These are phyloP conservation scores for Aphelenchoides fujianensis DNA, from an alignment of 1,140 invertebrate species.

Conservation along the genomic window DNA sequence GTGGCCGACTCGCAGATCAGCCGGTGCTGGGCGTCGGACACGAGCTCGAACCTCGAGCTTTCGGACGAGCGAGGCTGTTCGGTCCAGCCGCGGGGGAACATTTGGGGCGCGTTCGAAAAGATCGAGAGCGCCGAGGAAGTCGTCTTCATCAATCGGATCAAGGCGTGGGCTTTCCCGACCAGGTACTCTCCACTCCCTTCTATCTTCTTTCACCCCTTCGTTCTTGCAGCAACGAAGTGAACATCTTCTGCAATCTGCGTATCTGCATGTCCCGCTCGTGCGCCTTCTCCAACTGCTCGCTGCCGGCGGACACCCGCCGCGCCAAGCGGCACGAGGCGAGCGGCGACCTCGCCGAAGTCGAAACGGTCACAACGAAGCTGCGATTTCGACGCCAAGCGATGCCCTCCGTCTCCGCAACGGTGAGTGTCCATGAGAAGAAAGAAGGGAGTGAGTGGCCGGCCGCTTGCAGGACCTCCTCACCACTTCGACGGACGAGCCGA, in stretches of 20 bases:
- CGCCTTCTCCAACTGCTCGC: slow-evolving; percentile 44
- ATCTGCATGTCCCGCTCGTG: slow-evolving; percentile 42
- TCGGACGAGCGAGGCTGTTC: slow-evolving; percentile 41
- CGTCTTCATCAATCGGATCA: slow-evolving; percentile 58
- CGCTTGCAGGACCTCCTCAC: slow-evolving; percentile 29
- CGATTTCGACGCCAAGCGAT: slow-evolving; percentile 24
- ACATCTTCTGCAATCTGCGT: slow-evolving; percentile 50
- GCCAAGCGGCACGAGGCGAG: slow-evolving; percentile 6
- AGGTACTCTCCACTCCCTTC: slow-evolving; percentile 40
- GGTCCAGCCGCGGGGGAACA: slow-evolving; percentile 38
- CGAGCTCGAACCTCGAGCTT: slow-evolving; percentile 54
- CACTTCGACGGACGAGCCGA: not conserved
- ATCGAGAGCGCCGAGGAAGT: slow-evolving; percentile 36
- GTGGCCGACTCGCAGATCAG: slow-evolving; percentile 55
- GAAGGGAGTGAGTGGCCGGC: too few relatives aligned
- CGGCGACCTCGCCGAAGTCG: slow-evolving; percentile 37
- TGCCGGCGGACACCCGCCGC: not conserved
- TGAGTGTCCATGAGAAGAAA: too few relatives aligned
- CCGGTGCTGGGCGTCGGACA: slow-evolving; percentile 57
- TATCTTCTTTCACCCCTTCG: slow-evolving; percentile 3
- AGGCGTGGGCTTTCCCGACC: slow-evolving; percentile 62
- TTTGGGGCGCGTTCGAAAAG: slow-evolving; percentile 57
- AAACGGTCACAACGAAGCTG: slow-evolving; percentile 34
- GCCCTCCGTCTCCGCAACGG: slow-evolving; percentile 19
- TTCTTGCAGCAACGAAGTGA: slow-evolving; percentile 48